Percentiles rank a stretch among this genome's conserved stretches.
Conservation (phyloP, 2,888 invertebrate genomes). For the Synanthedon tipuliformis region DNA sequence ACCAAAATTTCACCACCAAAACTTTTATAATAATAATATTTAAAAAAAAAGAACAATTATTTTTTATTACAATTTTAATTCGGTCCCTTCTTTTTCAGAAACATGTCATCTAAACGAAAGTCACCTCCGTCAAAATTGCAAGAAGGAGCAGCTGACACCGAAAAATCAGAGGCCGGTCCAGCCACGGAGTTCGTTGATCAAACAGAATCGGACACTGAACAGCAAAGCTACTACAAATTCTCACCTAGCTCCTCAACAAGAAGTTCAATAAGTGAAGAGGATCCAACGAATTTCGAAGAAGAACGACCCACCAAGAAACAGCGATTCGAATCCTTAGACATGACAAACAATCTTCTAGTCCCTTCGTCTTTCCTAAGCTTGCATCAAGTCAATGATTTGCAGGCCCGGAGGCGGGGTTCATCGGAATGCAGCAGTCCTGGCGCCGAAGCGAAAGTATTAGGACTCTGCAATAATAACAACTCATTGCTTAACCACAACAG, state of each 20-base stretch:
- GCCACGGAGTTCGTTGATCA: conserved; percentile 57
- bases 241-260: conserved; percentile 60
- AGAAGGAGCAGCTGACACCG: conserved; percentile 73
- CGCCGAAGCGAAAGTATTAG: conserved; percentile 74
- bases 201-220: conserved; percentile 53
- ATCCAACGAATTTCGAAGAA: conserved; percentile 68
- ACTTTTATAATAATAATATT: background rate
- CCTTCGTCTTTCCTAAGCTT: conserved; percentile 66
- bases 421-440: conserved; percentile 82
- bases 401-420: conserved; percentile 63
- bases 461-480: conserved; percentile 74
- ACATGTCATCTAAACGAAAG: conserved; percentile 97
- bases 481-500: conserved; percentile 74
- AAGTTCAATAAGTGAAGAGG: conserved; percentile 70
- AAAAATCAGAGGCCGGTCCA: conserved; percentile 63
- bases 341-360: conserved; percentile 72
- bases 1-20: background rate
- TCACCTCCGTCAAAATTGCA: conserved; percentile 95
- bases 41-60: too few species aligned
- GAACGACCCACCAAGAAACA: conserved; percentile 73
- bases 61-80: background rate
- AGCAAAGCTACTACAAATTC: conserved; percentile 55
- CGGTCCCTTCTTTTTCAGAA: conserved; percentile 74
- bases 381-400: conserved; percentile 69
- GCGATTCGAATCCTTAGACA: conserved; percentile 72